phyloP scores from a whole-genome alignment of 2,113 vertebrate species.

The Canis aureus region DNA sequence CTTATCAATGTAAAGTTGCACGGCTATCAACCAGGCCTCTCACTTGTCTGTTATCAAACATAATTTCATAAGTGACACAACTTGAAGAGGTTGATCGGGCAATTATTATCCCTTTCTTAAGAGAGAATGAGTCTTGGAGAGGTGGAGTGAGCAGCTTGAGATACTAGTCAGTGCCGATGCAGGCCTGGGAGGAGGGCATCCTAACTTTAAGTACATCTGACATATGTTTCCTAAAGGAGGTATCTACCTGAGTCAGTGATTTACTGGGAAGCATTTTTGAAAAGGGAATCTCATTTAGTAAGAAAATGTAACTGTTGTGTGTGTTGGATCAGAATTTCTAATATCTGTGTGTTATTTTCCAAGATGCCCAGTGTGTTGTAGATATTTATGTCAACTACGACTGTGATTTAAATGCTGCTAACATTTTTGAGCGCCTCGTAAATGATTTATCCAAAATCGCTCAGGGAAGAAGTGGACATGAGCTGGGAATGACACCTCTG shows the following conservation, averaged over 20 bases:
- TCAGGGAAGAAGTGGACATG: constrained; percentile 97
- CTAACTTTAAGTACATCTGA: accelerated
- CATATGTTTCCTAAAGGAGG: neutral
- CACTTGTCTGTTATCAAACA: neutral
- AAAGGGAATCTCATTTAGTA: constrained; percentile 21
- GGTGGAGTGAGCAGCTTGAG: neutral
- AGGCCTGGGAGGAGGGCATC: neutral
- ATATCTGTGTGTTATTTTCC: constrained; percentile 72
- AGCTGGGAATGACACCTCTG: constrained; percentile 96
- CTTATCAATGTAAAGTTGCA: neutral
- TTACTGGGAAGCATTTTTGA: neutral
- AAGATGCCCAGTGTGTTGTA: constrained; percentile 99
- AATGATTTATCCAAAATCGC: constrained; percentile 99
- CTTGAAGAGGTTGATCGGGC: neutral
- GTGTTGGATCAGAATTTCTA: constrained; percentile 64
- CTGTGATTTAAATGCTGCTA: constrained; percentile 98
- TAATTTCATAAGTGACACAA: neutral
- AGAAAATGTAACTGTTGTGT: constrained; percentile 22
- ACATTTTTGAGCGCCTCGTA: constrained; percentile 98
- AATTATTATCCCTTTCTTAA: neutral
- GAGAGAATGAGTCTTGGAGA: neutral
- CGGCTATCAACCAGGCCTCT: neutral
- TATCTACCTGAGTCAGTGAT: neutral
- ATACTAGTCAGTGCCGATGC: neutral
- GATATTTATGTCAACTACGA: constrained; percentile 99